phyloP scores from a whole-genome alignment of 2,888 invertebrate genomes.

The Allacma fusca region DNA sequence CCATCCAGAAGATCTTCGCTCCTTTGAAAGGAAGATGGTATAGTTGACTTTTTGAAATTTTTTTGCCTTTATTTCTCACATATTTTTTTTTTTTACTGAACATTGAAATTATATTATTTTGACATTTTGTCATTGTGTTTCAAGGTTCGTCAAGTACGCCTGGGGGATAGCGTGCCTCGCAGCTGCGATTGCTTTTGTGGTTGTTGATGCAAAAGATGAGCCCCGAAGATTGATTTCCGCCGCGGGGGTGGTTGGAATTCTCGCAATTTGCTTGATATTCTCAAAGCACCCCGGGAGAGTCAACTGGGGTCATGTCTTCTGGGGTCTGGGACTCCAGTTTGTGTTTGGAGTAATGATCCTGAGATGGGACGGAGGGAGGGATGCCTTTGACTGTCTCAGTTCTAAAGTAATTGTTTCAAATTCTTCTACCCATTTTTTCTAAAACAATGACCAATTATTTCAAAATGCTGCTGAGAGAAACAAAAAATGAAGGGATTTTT shows the following conservation, averaged over 20 bases:
- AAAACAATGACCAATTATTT: too few species aligned
- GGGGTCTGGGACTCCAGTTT: slow-evolving; percentile 85
- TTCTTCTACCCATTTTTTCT: too few species aligned
- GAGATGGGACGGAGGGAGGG: slow-evolving; percentile 80
- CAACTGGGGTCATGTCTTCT: slow-evolving; percentile 80
- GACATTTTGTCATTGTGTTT: background rate
- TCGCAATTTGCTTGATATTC: slow-evolving; percentile 72
- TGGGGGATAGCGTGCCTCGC: slow-evolving; percentile 62
- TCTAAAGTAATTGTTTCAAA: slow-evolving; percentile 62
- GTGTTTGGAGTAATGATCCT: slow-evolving; percentile 84
- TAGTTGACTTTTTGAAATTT: background rate
- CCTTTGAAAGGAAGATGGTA: slow-evolving; percentile 35
- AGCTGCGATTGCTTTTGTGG: slow-evolving; percentile 70
- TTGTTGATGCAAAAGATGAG: slow-evolving; percentile 71
- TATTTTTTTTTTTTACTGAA: too few species aligned
- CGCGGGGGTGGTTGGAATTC: slow-evolving; percentile 72
- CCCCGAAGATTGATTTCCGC: slow-evolving; percentile 74
- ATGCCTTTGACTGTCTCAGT: slow-evolving; percentile 75
- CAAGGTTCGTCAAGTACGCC: slow-evolving; percentile 38
- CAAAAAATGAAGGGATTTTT: too few species aligned
- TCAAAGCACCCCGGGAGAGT: slow-evolving; percentile 70
- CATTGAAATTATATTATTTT: background rate
- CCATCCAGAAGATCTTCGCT: slow-evolving; percentile 20
- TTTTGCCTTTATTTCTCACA: background rate
- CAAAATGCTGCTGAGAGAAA: too few species aligned